Conservation (phyloP, 2,113 vertebrate species). For the Actenoides lindsayi region DNA sequence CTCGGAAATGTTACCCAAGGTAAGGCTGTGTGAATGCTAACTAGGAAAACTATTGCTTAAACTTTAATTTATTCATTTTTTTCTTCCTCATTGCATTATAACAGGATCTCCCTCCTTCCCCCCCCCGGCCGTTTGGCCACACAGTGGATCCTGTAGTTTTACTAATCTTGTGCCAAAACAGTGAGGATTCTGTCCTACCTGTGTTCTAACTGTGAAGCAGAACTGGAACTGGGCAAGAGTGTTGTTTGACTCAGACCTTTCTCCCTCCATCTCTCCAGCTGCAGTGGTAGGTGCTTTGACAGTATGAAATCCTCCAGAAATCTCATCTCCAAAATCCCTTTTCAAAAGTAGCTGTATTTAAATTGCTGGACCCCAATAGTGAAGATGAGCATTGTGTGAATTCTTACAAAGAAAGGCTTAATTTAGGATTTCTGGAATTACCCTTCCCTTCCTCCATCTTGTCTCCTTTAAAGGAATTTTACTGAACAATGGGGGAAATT, state of each 20-base stretch:
- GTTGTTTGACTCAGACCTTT: neutral
- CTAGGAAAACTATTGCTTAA: neutral
- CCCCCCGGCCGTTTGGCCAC: neutral
- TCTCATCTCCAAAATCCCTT: neutral
- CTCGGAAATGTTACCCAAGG: neutral
- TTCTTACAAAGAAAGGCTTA: neutral
- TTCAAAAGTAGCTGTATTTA: neutral
- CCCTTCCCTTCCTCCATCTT: neutral
- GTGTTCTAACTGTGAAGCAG: neutral
- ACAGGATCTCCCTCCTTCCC: neutral
- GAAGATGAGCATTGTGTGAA: neutral
- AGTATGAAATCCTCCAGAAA: neutral
- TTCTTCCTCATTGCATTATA: neutral
- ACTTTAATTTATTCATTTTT: neutral
- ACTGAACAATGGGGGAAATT: neutral
- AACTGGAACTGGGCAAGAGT: neutral
- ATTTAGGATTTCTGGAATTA: neutral
- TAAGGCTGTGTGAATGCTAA: neutral
- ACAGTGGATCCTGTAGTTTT: neutral
- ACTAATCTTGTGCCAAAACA: neutral
- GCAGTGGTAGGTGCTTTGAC: neutral
- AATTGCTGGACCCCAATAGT: neutral
- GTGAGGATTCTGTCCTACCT: neutral
- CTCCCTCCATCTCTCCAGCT: neutral
- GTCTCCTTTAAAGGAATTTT: constrained; percentile 18